These are phyloP conservation scores for Uropsilus gracilis DNA, from an alignment of 2,113 vertebrate species.

Conservation along the genomic window DNA sequence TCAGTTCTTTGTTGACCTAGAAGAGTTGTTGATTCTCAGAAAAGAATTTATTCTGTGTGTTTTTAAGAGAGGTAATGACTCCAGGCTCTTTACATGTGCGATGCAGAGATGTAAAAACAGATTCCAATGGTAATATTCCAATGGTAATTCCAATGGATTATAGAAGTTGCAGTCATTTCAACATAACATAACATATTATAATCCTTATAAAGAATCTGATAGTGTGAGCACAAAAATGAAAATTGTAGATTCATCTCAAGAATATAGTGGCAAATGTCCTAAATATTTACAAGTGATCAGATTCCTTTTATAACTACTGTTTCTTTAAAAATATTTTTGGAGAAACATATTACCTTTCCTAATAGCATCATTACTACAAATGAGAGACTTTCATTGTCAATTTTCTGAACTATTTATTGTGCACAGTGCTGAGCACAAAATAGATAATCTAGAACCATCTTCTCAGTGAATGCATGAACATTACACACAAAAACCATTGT, in stretches of 20 bases:
- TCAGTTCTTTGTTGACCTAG: not conserved
- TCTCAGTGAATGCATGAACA: not conserved
- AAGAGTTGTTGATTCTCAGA: not conserved
- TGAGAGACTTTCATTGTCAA: not conserved
- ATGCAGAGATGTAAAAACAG: not conserved
- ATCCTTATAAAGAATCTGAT: not conserved
- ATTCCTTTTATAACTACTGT: not conserved
- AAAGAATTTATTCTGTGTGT: not conserved
- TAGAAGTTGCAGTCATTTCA: not conserved
- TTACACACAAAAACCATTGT: not conserved
- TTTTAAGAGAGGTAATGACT: not conserved
- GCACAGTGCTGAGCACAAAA: not conserved
- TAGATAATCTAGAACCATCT: not conserved
- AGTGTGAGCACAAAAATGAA: not conserved
- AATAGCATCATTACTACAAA: not conserved
- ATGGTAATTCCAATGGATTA: not conserved
- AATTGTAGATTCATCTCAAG: not conserved
- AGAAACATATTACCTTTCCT: not conserved
- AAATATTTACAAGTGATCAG: not conserved
- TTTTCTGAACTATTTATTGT: not conserved
- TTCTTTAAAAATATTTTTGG: slow-evolving; percentile 8
- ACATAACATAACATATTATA: not conserved
- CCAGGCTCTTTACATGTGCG: not conserved
- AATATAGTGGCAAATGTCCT: not conserved
- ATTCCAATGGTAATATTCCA: not conserved